Conservation (phyloP, 2,113 vertebrate species). For the Percopsis transmontana region DNA sequence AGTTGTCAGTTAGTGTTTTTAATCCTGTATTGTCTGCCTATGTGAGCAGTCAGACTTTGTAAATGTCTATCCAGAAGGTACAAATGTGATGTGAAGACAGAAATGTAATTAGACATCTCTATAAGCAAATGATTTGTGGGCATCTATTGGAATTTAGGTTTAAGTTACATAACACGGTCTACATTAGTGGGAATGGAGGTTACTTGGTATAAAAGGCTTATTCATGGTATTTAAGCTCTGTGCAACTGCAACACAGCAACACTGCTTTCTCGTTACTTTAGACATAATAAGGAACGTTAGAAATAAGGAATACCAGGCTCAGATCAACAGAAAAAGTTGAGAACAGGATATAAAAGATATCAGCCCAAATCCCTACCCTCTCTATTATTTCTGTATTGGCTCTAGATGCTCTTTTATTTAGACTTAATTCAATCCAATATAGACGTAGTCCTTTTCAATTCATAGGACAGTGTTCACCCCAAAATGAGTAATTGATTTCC, state of each 20-base stretch:
- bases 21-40: constrained; percentile 32
- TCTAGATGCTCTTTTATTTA: no score
- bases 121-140: constrained; percentile 30
- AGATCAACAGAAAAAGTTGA: constrained; percentile 48
- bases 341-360: constrained; percentile 31
- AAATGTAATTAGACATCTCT: constrained; percentile 37
- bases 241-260: constrained; percentile 19
- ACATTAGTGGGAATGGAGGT: constrained; percentile 4
- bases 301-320: constrained; percentile 43
- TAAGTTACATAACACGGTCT: constrained; percentile 9
- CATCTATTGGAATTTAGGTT: constrained; percentile 1
- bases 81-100: constrained; percentile 9
- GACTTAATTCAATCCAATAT: constrained; percentile 15
- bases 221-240: background rate
- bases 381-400: constrained; percentile 18
- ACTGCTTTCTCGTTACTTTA: constrained; percentile 21
- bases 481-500: constrained; percentile 34
- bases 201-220: constrained; percentile 18
- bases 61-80: constrained; percentile 21
- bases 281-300: constrained; percentile 37
- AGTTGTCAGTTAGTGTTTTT: constrained; percentile 42
- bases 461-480: constrained; percentile 15
- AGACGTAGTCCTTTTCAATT: constrained; percentile 19
- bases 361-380: constrained; percentile 22
- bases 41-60: constrained; percentile 26